phyloP scores from a whole-genome alignment of 2,113 vertebrate genomes.

The Galeopterus variegatus region DNA sequence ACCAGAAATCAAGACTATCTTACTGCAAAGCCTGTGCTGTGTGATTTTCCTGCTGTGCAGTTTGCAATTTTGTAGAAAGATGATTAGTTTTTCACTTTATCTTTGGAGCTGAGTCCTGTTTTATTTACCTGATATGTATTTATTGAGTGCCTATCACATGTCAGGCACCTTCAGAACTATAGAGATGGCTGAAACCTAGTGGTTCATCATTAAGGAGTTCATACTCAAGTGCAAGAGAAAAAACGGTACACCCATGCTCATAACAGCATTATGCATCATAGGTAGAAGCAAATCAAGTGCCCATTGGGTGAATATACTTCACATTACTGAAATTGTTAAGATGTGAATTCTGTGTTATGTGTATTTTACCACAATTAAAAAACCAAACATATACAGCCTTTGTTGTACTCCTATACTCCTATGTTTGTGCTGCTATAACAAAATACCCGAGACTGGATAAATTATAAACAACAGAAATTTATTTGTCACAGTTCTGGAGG shows the following conservation, averaged over 20 bases:
- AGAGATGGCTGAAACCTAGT: conserved; percentile 19
- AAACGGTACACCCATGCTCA: neutral
- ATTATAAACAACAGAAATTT: neutral
- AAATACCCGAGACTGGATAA: neutral
- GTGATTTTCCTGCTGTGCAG: neutral
- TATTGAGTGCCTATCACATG: neutral
- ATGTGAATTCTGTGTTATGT: conserved; percentile 31
- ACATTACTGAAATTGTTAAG: neutral
- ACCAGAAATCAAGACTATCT: conserved; percentile 33
- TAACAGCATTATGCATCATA: neutral
- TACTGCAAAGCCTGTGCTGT: neutral
- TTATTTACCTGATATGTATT: conserved; percentile 49
- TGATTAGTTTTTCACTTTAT: conserved; percentile 18
- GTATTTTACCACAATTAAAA: conserved; percentile 40
- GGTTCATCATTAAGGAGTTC: conserved; percentile 25
- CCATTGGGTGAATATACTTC: neutral
- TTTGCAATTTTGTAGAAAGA: conserved; percentile 41
- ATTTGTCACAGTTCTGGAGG: neutral
- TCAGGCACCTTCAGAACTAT: neutral
- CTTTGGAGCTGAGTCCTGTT: neutral
- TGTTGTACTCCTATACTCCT: neutral
- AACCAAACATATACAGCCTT: neutral
- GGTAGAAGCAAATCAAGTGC: neutral
- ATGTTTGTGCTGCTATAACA: neutral
- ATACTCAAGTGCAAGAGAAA: neutral